These are phyloP conservation scores for Acanthurus tractus DNA, from an alignment of 2,797 vertebrate species.

Conservation along the genomic window DNA sequence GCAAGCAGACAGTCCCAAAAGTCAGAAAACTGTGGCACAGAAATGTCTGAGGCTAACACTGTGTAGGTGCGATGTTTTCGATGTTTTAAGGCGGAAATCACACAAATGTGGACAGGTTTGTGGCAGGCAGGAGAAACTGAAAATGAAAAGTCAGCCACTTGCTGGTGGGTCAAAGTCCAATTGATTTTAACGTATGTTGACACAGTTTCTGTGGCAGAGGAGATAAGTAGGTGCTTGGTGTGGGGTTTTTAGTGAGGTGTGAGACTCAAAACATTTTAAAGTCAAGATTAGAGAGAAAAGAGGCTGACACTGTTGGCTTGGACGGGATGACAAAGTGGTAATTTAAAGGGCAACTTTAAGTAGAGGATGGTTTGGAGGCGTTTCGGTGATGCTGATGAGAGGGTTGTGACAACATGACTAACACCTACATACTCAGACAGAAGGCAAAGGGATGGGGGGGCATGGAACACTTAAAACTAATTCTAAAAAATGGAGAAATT, in stretches of 20 bases:
- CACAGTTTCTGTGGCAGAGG: neutral
- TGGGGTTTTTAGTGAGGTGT: conserved; percentile 23
- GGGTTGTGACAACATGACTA: conserved; percentile 33
- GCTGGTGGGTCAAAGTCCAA: neutral
- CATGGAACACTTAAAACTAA: neutral
- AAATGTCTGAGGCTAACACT: neutral
- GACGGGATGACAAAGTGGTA: conserved; percentile 12
- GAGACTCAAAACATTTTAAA: neutral
- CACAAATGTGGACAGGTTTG: neutral
- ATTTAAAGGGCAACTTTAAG: conserved; percentile 37
- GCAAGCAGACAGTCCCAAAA: neutral
- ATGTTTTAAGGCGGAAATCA: conserved; percentile 1
- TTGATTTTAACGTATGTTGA: neutral
- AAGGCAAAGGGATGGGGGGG: neutral
- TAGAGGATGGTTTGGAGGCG: conserved; percentile 27
- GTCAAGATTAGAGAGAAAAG: conserved; percentile 20
- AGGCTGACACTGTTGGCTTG: conserved; percentile 9
- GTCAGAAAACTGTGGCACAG: neutral
- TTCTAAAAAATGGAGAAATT: neutral
- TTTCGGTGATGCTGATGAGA: conserved; percentile 24
- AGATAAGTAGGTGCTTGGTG: neutral
- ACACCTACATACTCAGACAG: conserved; percentile 44
- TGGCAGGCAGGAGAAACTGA: neutral
- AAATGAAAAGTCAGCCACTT: neutral
- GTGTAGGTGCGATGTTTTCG: neutral